Percentiles rank a stretch among this genome's conserved stretches.
These are phyloP conservation scores for Cistogaster globosa DNA, from an alignment of 2,888 invertebrate species.

Conservation along the genomic window DNA sequence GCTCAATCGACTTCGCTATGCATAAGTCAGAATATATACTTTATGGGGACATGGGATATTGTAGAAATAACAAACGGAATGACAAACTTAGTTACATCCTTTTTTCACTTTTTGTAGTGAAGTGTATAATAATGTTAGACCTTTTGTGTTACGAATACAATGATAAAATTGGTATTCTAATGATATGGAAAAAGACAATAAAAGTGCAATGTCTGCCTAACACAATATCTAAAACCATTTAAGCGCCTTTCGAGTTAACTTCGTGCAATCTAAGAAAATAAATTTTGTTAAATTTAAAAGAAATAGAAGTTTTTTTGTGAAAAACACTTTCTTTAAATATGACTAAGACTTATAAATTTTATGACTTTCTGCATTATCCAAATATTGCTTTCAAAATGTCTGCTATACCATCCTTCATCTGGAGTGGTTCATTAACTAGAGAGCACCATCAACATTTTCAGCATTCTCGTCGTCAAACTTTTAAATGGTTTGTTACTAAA, in stretches of 20 bases:
- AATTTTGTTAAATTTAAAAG: neutral
- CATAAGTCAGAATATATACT: too few species aligned
- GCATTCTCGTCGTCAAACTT: neutral
- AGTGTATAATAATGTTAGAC: too few species aligned
- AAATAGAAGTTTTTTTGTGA: neutral
- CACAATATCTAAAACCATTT: slow-evolving; percentile 10
- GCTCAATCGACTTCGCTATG: too few species aligned
- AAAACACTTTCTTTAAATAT: neutral
- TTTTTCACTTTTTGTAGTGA: too few species aligned
- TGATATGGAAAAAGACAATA: slow-evolving; percentile 11
- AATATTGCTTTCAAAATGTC: slow-evolving; percentile 74
- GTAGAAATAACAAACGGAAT: too few species aligned
- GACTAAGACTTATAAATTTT: slow-evolving; percentile 61
- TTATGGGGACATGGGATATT: too few species aligned
- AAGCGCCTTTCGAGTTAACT: neutral
- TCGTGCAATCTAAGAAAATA: neutral
- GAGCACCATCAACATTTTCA: neutral
- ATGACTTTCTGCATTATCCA: slow-evolving; percentile 77
- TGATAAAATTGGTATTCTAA: neutral
- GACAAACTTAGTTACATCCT: too few species aligned
- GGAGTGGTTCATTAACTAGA: slow-evolving; percentile 60
- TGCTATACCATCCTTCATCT: slow-evolving; percentile 73
- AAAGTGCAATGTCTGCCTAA: slow-evolving; percentile 33
- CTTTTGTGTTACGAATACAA: neutral
- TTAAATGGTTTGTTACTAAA: slow-evolving; percentile 31